These are phyloP conservation scores for Nyleta sp. DNA, from an alignment of 2,888 invertebrate species.

Conservation along the genomic window DNA sequence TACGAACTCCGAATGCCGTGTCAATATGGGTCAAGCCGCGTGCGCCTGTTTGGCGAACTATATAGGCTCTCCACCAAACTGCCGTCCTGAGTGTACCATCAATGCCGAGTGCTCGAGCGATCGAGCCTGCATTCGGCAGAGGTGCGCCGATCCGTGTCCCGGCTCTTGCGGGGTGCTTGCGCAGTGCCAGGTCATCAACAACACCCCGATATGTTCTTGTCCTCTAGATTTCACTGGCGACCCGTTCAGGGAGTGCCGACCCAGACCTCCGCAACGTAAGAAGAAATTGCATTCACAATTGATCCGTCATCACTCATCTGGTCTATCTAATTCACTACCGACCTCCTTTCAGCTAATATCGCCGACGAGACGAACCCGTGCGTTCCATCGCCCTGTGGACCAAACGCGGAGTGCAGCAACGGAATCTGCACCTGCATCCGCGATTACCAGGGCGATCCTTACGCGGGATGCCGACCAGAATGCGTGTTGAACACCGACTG, in stretches of 20 bases:
- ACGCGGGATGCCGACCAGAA: slow-evolving; percentile 89
- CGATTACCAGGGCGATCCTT: slow-evolving; percentile 90
- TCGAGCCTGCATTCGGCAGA: slow-evolving; percentile 91
- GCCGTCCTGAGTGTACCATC: slow-evolving; percentile 91
- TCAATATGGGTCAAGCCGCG: slow-evolving; percentile 89
- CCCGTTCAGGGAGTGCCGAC: slow-evolving; percentile 85
- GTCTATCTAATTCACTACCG: too few relatives aligned
- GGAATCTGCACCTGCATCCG: slow-evolving; percentile 90
- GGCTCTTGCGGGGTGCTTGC: slow-evolving; percentile 88
- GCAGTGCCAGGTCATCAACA: slow-evolving; percentile 88
- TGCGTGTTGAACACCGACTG: slow-evolving; percentile 91
- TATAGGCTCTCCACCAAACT: slow-evolving; percentile 90
- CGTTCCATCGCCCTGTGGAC: slow-evolving; percentile 88
- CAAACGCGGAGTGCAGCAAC: slow-evolving; percentile 89
- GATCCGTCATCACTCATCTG: too few relatives aligned
- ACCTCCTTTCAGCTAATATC: too few relatives aligned
- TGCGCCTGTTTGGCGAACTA: slow-evolving; percentile 92
- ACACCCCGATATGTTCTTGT: slow-evolving; percentile 87
- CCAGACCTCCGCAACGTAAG: slow-evolving; percentile 71
- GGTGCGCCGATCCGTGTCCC: slow-evolving; percentile 91
- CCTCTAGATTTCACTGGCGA: slow-evolving; percentile 86
- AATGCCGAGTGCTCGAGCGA: slow-evolving; percentile 88
- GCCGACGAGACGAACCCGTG: too few relatives aligned
- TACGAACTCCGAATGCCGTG: slow-evolving; percentile 92
- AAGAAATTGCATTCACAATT: too few relatives aligned